Conservation (phyloP, 2,797 vertebrate genomes). For the Paratrypauchen microcephalus region DNA sequence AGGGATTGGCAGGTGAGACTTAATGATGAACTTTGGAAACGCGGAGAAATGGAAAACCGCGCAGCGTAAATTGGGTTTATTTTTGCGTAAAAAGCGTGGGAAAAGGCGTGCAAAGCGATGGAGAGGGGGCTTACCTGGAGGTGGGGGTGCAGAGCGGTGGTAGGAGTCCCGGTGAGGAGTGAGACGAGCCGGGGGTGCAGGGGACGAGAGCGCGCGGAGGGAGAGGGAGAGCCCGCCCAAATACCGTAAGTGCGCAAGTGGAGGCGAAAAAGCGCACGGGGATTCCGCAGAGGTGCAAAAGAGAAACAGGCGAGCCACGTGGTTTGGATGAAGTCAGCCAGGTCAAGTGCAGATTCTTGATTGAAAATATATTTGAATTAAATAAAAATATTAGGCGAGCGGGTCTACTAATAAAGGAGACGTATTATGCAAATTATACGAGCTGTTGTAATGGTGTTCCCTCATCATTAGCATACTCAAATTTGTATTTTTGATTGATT, state of each 20-base stretch:
- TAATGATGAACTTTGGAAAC: slow-evolving; percentile 33
- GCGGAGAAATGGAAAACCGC: fast-evolving
- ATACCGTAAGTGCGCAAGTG: slow-evolving; percentile 59
- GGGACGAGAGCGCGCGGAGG: slow-evolving; percentile 23
- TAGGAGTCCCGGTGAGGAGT: slow-evolving; percentile 36
- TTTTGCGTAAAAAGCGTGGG: not conserved
- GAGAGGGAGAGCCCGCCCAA: slow-evolving; percentile 53
- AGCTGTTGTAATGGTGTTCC: too few relatives aligned
- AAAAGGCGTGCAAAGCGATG: not conserved
- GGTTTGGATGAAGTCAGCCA: too few relatives aligned
- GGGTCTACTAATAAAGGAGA: too few relatives aligned
- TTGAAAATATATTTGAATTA: too few relatives aligned
- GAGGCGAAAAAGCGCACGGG: slow-evolving; percentile 24
- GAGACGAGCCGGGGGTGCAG: slow-evolving; percentile 37
- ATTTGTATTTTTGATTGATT: too few relatives aligned
- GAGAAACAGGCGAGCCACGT: too few relatives aligned
- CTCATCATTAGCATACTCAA: too few relatives aligned
- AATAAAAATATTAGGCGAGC: too few relatives aligned
- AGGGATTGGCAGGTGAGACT: slow-evolving; percentile 25
- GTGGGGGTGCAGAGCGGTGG: slow-evolving; percentile 47
- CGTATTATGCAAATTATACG: too few relatives aligned
- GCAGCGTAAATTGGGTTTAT: not conserved
- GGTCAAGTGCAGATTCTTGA: too few relatives aligned
- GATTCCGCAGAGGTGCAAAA: slow-evolving; percentile 9
- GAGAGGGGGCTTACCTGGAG: slow-evolving; percentile 63